A percentile compares a stretch with the other conserved stretches of the same genome.
Conservation (phyloP, 2,888 invertebrate species). For the Dysmachus trigonus region DNA sequence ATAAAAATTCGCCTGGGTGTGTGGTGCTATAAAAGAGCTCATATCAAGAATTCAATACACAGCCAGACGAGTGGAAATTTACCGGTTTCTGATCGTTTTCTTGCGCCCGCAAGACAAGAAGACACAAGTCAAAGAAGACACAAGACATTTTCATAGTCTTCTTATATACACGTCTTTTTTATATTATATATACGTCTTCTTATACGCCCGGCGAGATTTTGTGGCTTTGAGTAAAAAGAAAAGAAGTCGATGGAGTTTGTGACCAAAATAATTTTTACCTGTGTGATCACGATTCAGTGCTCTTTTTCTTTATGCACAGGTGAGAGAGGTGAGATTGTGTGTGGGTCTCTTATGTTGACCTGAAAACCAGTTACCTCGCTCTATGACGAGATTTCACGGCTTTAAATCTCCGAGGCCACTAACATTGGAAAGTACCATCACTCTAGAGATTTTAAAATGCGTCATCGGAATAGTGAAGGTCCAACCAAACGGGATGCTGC, state of each 20-base stretch:
- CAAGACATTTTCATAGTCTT: not conserved
- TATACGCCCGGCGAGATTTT: not conserved
- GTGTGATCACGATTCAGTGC: not conserved
- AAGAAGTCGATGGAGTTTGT: not conserved
- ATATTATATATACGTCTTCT: too few species aligned
- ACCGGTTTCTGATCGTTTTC: conserved; percentile 17
- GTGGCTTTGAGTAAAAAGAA: not conserved
- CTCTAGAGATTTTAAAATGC: not conserved
- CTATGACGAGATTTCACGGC: not conserved
- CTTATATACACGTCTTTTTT: not conserved
- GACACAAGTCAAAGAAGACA: not conserved
- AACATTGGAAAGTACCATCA: not conserved
- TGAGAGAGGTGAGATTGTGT: not conserved
- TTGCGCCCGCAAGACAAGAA: not conserved
- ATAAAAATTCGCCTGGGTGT: not conserved
- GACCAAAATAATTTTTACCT: conserved; percentile 10
- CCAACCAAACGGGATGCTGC: not conserved
- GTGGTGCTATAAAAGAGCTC: not conserved
- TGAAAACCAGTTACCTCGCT: conserved; percentile 18
- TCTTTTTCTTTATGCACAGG: not conserved
- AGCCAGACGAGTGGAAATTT: not conserved
- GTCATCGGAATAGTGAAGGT: not conserved
- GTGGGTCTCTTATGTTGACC: not conserved
- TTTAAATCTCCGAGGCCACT: not conserved
- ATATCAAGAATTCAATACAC: conserved; percentile 25